Base-by-base conservation (phyloP, 2,888 invertebrate species). In the Dione juno region DNA sequence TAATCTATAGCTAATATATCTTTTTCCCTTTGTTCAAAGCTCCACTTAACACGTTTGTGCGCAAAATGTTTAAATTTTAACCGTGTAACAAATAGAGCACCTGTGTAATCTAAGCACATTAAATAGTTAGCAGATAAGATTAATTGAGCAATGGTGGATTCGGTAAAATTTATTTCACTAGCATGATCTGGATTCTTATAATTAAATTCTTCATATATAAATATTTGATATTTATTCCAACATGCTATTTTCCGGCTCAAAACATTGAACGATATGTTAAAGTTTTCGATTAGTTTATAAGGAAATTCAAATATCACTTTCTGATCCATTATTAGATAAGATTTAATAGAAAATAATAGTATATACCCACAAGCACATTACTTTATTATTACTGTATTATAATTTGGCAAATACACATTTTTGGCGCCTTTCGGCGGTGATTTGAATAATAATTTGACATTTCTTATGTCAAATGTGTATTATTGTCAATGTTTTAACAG, bases 181-280 rank as follows among this genome's bases (percentile, higher is more conserved):
- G 76, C 74, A 74, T 82, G 82, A 14, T 79, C 76, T 9, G 75
- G 66, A 64, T 66, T 75, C 14, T 84, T 78, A 19, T 90, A 84
- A 61, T 85, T 79, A 0, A 79, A 67, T 45, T 84, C 79, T 71
- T 87, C 84, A 70, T 88, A 89, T 8, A 90, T 66, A 58, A 88
- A 87, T 78, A 93, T 84, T 83, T 92, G 90, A 78, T 85, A 88
- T 76, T 84, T 88, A 79, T 91, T 92, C 92, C 91, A 93, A 37
- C 90, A 74, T 64, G 85, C 71, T 28, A 84, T 68, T 68, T 78
- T 79, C 5, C 78, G 77, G 69, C 78, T 85, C 1, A 78, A 75
- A 2, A 77, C 66, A 76, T 85, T 85, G 75, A 82, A 81, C 71
- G 74, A 71, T 59, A 92, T 78, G 66, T 85, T 86, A 40, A 92